Conservation (phyloP, 2,797 vertebrate genomes). For the Rhabdomys pumilio region DNA sequence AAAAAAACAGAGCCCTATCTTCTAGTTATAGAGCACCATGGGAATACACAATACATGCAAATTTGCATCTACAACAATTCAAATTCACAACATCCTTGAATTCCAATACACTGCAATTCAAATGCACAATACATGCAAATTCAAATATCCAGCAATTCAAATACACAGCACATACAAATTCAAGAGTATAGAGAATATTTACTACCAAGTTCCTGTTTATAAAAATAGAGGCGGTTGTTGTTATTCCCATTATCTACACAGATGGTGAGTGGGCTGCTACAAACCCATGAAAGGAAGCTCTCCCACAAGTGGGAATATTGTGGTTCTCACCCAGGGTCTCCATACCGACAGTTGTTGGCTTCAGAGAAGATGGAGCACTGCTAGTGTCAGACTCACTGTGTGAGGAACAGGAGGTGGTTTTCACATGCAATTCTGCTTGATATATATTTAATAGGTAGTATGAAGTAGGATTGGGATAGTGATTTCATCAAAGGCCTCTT, state of each 20-base stretch:
- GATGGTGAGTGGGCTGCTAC: constrained; percentile 45
- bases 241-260: neutral
- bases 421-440: neutral
- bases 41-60: neutral
- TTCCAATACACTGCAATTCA: constrained; percentile 40
- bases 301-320: neutral
- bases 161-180: neutral
- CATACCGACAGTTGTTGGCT: neutral
- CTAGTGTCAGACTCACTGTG: neutral
- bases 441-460: neutral
- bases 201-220: constrained; percentile 44
- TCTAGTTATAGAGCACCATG: neutral
- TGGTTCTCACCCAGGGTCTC: neutral
- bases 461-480: neutral
- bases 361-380: too few species aligned
- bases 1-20: neutral
- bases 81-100: neutral
- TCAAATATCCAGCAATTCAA: neutral
- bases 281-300: neutral
- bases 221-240: constrained; percentile 15
- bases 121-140: constrained; percentile 7
- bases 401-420: neutral
- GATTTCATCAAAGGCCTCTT: neutral
- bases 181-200: neutral
- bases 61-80: constrained; percentile 2